Evolutionary conservation across 2,797 vertebrate genomes (phyloP), one percentile per base, ranked within the genome.

Genomic region (Siniperca obscura): DNA sequence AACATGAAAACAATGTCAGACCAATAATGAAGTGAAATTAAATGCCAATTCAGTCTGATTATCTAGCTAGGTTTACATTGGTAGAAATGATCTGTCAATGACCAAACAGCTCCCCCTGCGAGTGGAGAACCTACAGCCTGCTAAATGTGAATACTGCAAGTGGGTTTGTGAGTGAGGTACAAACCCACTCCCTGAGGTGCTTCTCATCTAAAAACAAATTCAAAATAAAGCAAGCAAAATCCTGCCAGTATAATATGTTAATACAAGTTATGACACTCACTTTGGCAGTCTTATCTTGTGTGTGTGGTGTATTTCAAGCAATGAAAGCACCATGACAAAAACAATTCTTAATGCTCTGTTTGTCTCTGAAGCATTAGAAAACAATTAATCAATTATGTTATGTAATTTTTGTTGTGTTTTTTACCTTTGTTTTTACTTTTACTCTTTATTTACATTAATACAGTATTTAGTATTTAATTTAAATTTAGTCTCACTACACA

Each of bases 151-250:
- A 65, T 46, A 34, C 36, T 36, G 36, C 7, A 36, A 36, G 36
- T 36, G 30, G 65, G 34, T 74, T 57, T 84, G 42, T 44, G 36
- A 65, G 12, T 70, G 71, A 67, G 38, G 40, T 50, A 48, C 36
- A 74, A 78, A 74, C 7, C 42, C 3, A 12, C 46, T 76, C 59
- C 67, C 55, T 44, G 30, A 46, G 36, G 75, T 64, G 48, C 75
- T 64, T 74, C 30, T 74, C 76, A 70, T 80, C 70, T 50, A 22
- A 70, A 81, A 69, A 65, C 56, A 78, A 68, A 76, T 73, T 57
- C 12, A 70, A 74, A 80, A 56, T 70, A 65, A 69, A 40, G 12
- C n/a, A 17, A 61, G 57, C 25, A 40, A 78, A 80, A 66, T 62
- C n/a, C 78, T 74, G 61, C 50, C 50, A 67, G 71, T 44, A 36